Evolutionary conservation across 2,113 vertebrate species (phyloP), one percentile per base, ranked within the genome.

Genomic region (Polypterus bichir): DNA sequence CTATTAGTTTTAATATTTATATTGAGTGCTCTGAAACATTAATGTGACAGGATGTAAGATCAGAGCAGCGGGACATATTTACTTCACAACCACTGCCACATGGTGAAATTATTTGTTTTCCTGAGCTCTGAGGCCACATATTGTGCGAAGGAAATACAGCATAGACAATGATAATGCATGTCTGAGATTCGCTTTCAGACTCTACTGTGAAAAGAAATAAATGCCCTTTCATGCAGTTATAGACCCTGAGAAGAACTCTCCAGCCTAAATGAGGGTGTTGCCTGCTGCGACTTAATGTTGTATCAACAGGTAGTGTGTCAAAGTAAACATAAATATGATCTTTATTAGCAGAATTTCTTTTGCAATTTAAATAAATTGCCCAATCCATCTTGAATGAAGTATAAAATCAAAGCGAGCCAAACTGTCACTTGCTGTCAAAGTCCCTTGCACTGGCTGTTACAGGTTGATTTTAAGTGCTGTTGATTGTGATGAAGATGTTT

Each of bases 1-100:
- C 93, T 97, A 96, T 98, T 98, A 97, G 92, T 98, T 98, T 97
- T 97, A 98, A 97, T 98, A 98, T 98, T 98, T 97, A 97, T 97
- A 96, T 95, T 91, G 93, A 97, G 91, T 92, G 93, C 88, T 89
- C 85, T 98, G 91, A 97, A 97, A 96, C 91, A 96, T 98, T 97
- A 88, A 97, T 97, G 91, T 92, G 92, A 96, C 96, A 97, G 92
- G 91, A 93, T 97, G 92, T 96, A 92, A 89, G 91, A 98, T 94
- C 93, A 91, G 88, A 91, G 89, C 88, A 88, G 85, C 78, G 85
- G 91, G 92, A 93, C 84, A 79, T 86, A 88, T 88, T 92, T 89
- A 86, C 90, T 90, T 91, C 89, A 87, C 86, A 90, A 86, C 82
- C 81, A 76, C 64, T 74, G 81, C 84, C 84, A 86, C 77, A 79